These are phyloP conservation scores for Gobio gobio DNA, from an alignment of 2,113 vertebrate genomes.

Conservation along the genomic window DNA sequence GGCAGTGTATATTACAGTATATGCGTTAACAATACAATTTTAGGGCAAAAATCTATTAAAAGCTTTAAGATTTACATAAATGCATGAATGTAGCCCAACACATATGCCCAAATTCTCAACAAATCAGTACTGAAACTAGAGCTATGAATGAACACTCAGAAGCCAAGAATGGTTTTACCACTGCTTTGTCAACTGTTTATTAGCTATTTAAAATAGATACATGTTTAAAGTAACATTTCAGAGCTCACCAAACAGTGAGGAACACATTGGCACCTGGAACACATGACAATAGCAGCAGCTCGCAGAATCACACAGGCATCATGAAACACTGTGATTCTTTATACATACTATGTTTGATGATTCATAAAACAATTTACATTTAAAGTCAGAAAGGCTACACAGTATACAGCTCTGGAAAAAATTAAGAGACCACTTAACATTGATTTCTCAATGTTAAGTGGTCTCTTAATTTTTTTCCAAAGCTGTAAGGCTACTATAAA, in stretches of 20 bases:
- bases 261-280: neutral
- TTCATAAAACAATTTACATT: slow-evolving; percentile 14
- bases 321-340: neutral
- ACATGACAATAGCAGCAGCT: slow-evolving; percentile 16
- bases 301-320: neutral
- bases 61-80: no score
- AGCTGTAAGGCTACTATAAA: neutral
- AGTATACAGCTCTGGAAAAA: neutral
- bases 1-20: no score
- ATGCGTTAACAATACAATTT: no score
- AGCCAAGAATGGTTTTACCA: neutral
- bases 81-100: no score
- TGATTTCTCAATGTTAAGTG: no score
- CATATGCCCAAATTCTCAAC: no score
- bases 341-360: neutral
- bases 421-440: no score
- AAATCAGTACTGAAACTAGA: no score
- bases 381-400: neutral
- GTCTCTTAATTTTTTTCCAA: no score
- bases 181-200: slow-evolving; percentile 11
- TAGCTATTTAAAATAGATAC: neutral
- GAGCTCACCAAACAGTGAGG: neutral
- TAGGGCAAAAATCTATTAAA: no score
- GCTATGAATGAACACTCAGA: neutral
- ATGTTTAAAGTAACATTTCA: neutral